These are phyloP conservation scores for Stigmatopora argus DNA, from an alignment of 2,113 vertebrate species.

Conservation along the genomic window DNA sequence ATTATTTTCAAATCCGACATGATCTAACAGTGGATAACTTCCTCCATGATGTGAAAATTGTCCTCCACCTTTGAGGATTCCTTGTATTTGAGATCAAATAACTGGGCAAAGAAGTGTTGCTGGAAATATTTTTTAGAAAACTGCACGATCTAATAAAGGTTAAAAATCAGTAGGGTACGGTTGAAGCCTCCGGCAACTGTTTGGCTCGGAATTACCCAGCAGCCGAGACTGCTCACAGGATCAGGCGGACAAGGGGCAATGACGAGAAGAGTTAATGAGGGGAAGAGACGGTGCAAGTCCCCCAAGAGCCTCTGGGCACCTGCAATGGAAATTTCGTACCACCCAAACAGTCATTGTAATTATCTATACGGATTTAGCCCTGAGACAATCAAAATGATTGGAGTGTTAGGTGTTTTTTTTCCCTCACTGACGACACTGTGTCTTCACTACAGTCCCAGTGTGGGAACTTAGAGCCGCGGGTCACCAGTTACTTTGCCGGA, in stretches of 20 bases:
- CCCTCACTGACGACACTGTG: constrained; percentile 37
- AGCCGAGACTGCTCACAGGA: constrained; percentile 64
- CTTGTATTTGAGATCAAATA: constrained; percentile 27
- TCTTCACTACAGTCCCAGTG: constrained; percentile 30
- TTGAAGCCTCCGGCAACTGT: constrained; percentile 69
- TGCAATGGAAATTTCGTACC: constrained; percentile 47
- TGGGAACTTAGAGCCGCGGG: constrained; percentile 35
- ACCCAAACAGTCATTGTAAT: constrained; percentile 62
- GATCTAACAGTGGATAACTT: background rate
- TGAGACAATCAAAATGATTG: constrained; percentile 72
- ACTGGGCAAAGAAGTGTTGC: constrained; percentile 23
- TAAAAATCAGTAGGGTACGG: constrained; percentile 23
- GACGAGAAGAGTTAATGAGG: constrained; percentile 76
- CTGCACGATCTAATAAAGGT: constrained; percentile 47
- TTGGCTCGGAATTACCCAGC: constrained; percentile 75
- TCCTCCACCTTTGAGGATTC: background rate
- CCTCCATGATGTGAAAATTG: background rate
- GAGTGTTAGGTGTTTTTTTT: constrained; percentile 57
- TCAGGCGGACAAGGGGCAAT: constrained; percentile 72
- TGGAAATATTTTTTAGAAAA: constrained; percentile 33
- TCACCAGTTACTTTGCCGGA: constrained; percentile 26
- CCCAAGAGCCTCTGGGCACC: constrained; percentile 57
- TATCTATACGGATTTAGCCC: constrained; percentile 69
- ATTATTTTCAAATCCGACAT: background rate
- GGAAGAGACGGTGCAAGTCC: constrained; percentile 70